Evolutionary conservation across 1,140 invertebrate genomes (phyloP).

Genomic region (Pentalonia nigronervosa): DNA sequence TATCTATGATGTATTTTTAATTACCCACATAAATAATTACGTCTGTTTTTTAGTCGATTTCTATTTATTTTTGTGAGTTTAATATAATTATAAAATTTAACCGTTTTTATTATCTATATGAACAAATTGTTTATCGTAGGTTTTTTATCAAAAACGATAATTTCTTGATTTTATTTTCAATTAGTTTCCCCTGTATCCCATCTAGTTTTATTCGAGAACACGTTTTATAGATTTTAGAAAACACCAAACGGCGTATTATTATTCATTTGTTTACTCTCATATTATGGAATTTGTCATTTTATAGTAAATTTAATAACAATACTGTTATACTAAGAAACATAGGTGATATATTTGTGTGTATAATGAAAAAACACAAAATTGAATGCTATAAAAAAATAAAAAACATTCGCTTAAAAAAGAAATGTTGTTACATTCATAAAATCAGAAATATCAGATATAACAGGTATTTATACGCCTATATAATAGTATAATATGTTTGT

Average conservation of each 20-base stretch:
- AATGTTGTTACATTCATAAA: neutral
- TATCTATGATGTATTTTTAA: conserved; percentile 4
- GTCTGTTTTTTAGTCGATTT: neutral
- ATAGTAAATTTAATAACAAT: neutral
- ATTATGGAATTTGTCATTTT: neutral
- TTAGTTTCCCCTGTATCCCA: neutral
- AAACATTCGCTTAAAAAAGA: neutral
- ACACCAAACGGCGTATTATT: neutral
- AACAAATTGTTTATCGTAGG: too few species aligned
- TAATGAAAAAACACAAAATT: too few species aligned
- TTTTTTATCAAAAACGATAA: neutral
- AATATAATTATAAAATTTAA: neutral
- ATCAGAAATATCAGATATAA: neutral
- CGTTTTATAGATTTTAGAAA: neutral
- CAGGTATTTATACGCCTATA: neutral
- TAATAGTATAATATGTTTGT: neutral
- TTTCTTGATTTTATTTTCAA: neutral
- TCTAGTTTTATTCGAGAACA: neutral
- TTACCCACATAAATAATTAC: neutral
- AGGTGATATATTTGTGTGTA: neutral
- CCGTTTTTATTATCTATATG: neutral
- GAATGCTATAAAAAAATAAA: neutral
- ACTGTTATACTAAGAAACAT: neutral
- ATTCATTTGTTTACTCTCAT: neutral
- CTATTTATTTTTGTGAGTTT: neutral